Conservation (phyloP, 2,797 vertebrate genomes). For the Notolepis coatsorum region DNA sequence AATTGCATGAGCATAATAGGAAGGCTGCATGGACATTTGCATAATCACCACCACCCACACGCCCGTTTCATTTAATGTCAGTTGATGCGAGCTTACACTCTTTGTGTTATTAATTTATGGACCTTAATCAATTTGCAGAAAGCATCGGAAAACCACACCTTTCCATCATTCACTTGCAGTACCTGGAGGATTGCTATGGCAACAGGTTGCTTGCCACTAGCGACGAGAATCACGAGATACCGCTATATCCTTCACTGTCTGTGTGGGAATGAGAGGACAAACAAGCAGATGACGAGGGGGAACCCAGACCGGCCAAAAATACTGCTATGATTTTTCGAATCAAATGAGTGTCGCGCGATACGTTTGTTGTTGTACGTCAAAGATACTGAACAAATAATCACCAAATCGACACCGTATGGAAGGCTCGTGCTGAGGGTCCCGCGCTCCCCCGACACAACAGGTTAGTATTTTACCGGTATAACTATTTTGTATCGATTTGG, state of each 20-base stretch:
- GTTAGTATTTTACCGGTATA: slow-evolving; percentile 59
- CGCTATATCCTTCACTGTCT: slow-evolving; percentile 62
- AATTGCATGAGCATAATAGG: neutral
- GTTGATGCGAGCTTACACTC: too few species aligned
- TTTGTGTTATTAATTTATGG: too few species aligned
- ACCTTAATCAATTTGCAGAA: slow-evolving; percentile 3
- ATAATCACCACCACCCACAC: neutral
- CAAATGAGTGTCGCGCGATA: slow-evolving; percentile 35
- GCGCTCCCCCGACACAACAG: slow-evolving; percentile 66
- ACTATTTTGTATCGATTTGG: too few species aligned
- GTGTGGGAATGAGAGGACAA: slow-evolving; percentile 44
- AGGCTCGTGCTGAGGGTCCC: slow-evolving; percentile 58
- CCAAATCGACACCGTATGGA: slow-evolving; percentile 46
- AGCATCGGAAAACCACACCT: slow-evolving; percentile 51
- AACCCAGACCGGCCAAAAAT: slow-evolving; percentile 43
- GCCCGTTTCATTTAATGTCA: too few species aligned
- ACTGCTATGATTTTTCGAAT: slow-evolving; percentile 8
- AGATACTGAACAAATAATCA: neutral
- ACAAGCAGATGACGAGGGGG: slow-evolving; percentile 48
- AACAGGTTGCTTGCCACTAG: slow-evolving; percentile 85
- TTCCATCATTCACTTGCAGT: slow-evolving; percentile 40
- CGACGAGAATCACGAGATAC: slow-evolving; percentile 82
- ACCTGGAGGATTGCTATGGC: slow-evolving; percentile 85
- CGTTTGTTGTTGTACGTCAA: slow-evolving; percentile 1
- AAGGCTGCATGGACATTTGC: neutral